Percentiles rank a stretch among this genome's conserved stretches.
These are phyloP conservation scores for Tyto alba DNA, from an alignment of 2,113 vertebrate species.

Conservation along the genomic window DNA sequence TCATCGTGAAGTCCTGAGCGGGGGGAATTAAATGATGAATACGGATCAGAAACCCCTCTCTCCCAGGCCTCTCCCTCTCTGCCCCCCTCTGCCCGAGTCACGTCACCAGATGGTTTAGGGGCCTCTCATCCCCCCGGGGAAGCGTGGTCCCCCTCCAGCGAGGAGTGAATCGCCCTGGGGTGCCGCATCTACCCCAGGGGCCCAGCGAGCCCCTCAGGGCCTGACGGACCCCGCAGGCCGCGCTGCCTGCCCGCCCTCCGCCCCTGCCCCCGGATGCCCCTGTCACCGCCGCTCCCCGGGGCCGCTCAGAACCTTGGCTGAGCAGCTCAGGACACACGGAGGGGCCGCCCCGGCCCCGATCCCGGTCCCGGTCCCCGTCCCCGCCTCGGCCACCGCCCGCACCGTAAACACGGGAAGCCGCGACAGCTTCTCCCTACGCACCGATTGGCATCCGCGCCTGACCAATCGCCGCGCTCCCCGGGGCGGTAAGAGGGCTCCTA, in stretches of 20 bases:
- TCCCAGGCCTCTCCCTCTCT: not conserved
- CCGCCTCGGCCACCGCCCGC: not conserved
- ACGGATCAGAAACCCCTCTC: not conserved
- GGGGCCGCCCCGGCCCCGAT: no score
- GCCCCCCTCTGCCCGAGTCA: not conserved
- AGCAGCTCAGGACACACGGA: not conserved
- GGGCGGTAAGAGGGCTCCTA: accelerated
- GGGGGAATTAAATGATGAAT: not conserved
- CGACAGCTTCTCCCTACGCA: not conserved
- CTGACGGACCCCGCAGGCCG: not conserved
- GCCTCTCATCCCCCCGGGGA: not conserved
- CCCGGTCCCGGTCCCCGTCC: not conserved
- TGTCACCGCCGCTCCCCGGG: not conserved
- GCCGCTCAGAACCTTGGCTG: no score
- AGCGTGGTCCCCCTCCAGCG: not conserved
- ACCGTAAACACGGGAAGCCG: not conserved
- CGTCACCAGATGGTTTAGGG: not conserved
- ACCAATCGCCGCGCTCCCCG: accelerated
- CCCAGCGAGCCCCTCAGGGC: not conserved
- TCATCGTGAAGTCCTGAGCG: constrained; percentile 52
- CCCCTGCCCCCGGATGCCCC: not conserved
- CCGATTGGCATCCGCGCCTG: accelerated
- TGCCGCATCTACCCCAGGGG: accelerated
- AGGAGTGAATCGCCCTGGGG: accelerated
- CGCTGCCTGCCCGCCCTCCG: no score